A percentile compares a stretch with the other conserved stretches of the same genome.
Evolutionary conservation across 2,888 invertebrate genomes (phyloP).

Genomic region (Hedya salicella): DNA sequence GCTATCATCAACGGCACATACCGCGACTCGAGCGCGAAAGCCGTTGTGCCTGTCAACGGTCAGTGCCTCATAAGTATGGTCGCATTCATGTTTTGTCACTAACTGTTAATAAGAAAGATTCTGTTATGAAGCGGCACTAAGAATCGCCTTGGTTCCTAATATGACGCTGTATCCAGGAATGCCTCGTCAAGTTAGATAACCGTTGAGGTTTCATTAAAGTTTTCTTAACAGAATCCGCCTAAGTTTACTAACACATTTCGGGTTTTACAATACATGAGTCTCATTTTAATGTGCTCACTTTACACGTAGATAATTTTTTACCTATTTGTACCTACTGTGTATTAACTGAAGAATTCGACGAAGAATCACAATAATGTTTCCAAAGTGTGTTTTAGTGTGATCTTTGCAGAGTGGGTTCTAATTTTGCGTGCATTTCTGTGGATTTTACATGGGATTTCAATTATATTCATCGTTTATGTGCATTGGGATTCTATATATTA

Average conservation of each 20-base stretch:
- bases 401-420: conserved; percentile 15
- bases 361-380: background rate
- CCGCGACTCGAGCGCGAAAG: conserved; percentile 97
- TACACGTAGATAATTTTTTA: conserved; percentile 5
- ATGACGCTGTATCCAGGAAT: conserved; percentile 2
- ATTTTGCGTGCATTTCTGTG: conserved; percentile 8
- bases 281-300: background rate
- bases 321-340: background rate
- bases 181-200: background rate
- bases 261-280: conserved; percentile 13
- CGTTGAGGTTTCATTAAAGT: conserved; percentile 7
- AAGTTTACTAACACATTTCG: conserved; percentile 28
- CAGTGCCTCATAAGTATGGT: conserved; percentile 85
- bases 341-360: background rate
- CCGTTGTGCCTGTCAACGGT: conserved; percentile 93
- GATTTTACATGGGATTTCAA: conserved; percentile 9
- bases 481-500: conserved; percentile 27
- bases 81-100: conserved; percentile 82
- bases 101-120: conserved; percentile 57
- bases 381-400: conserved; percentile 12
- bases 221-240: conserved; percentile 31
- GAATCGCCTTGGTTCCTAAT: conserved; percentile 5
- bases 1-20: conserved; percentile 99
- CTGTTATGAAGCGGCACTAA: conserved; percentile 47
- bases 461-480: conserved; percentile 22